phyloP scores from a whole-genome alignment of 2,797 vertebrate genomes.

The Psittacula echo region DNA sequence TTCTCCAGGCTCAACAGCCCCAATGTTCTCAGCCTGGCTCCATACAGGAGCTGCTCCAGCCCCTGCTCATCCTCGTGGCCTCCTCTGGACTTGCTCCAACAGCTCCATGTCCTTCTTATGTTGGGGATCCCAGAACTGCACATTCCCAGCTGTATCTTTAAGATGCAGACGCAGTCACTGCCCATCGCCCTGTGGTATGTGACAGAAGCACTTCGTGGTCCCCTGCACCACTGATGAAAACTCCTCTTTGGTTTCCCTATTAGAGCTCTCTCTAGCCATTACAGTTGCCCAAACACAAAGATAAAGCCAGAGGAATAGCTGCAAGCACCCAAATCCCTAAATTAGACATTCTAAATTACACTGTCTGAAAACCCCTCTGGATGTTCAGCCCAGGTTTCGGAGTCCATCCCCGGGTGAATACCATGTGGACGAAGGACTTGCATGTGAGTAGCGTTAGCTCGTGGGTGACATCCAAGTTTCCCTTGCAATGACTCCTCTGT shows the following conservation, averaged over 20 bases:
- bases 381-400: background rate
- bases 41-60: too few species aligned
- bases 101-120: background rate
- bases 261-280: background rate
- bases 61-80: background rate
- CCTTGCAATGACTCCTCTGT: background rate
- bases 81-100: background rate
- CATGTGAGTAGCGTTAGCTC: rapidly evolving
- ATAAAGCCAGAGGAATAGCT: background rate
- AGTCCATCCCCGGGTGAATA: rapidly evolving
- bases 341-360: background rate
- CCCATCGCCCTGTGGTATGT: background rate
- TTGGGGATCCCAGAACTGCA: background rate
- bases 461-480: background rate
- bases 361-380: background rate
- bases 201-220: background rate
- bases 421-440: rapidly evolving
- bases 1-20: too few species aligned
- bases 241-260: background rate
- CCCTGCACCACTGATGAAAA: background rate
- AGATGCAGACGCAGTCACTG: background rate
- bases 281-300: background rate
- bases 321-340: background rate
- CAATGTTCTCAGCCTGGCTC: too few species aligned
- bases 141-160: background rate